These are phyloP conservation scores for Protobothrops mucrosquamatus DNA, from an alignment of 2,113 vertebrate genomes.

Conservation along the genomic window DNA sequence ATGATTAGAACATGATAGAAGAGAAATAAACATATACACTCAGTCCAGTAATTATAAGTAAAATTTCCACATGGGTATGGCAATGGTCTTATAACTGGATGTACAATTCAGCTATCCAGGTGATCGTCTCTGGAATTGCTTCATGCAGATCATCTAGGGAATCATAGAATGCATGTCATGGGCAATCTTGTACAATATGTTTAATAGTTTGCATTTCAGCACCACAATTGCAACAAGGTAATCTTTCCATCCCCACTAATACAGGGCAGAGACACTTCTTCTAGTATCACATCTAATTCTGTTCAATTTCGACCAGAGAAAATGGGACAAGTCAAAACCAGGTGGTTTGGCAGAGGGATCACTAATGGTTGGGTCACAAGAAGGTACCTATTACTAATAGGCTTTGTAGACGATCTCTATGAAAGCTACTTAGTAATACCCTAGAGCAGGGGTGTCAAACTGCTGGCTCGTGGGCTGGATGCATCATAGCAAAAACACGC, in stretches of 20 bases:
- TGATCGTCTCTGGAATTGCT: neutral
- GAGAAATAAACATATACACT: no score
- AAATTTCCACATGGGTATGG: no score
- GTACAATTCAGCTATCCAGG: neutral
- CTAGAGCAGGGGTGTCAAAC: no score
- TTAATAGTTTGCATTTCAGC: neutral
- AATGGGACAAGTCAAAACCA: neutral
- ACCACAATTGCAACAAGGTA: neutral
- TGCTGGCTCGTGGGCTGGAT: no score
- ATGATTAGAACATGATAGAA: no score
- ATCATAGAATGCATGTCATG: neutral
- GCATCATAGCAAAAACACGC: no score
- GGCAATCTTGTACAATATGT: neutral
- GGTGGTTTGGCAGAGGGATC: neutral
- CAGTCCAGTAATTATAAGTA: no score
- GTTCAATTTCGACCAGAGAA: neutral
- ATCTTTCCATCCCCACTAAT: neutral
- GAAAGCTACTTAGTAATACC: neutral
- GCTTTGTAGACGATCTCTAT: neutral
- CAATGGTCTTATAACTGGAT: neutral
- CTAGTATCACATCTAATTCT: neutral
- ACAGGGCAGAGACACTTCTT: neutral
- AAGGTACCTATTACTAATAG: neutral
- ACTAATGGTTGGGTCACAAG: neutral
- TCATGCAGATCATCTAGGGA: neutral